Evolutionary conservation across 2,888 invertebrate species (phyloP), one percentile per base, ranked within the genome.

Genomic region (Apodemia hepburni): DNA sequence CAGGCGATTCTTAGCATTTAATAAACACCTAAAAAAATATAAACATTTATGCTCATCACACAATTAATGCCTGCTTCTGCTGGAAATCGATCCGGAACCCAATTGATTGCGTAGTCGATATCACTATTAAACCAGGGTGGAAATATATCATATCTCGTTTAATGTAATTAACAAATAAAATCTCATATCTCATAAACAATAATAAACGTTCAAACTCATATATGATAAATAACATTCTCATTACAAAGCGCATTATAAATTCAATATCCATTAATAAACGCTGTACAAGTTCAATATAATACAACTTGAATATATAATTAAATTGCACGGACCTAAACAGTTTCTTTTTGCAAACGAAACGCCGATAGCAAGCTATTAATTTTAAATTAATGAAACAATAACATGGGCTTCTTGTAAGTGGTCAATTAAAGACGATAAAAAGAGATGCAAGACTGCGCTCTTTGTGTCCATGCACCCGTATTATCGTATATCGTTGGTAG

Each of bases 381-480:
- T 70, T 69, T 64, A 70, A 71, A 73, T 73, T 73, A 73, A 73
- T 69, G 70, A 71, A 71, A 73, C 71, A 72, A 74, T 72, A 73
- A 72, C 69, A 70, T 64, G 69, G 63, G 66, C 69, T 63, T 64
- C 64, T 67, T 69, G 73, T 71, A 70, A 72, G 66, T 71, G 71
- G 69, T 71, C 75, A 75, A 75, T 76, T 74, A 75, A 73, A 75
- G 68, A 65, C 60, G 60, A 73, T 73, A 77, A 79, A 76, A 73
- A 75, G 71, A 72, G 71, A 72, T 71, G 70, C 63, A 66, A 69
- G 68, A 68, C 68, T 65, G 68, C 69, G 71, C 70, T 70, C 74
- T 75, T 75, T 73, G 77, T 77, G 75, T 80, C 79, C 80, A 78
- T 77, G 72, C 74, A 69, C 72, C 73, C 73, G 72, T 73, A 77